Evolutionary conservation across 2,797 vertebrate species (phyloP).

Genomic region (Antrozous pallidus): DNA sequence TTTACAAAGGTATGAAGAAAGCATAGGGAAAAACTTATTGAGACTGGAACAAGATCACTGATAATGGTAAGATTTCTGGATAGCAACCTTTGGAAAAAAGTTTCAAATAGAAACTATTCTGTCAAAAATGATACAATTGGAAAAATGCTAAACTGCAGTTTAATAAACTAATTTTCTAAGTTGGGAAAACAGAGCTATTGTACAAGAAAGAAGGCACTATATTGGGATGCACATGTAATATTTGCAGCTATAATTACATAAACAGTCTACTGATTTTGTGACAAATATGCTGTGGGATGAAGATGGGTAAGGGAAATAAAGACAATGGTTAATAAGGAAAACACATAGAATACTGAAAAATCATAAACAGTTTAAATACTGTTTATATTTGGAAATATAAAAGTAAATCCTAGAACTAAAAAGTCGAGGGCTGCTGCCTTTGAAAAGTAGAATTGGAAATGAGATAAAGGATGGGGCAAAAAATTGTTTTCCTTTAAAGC

Average conservation of each 20-base stretch:
- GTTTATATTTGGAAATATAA: slow-evolving; percentile 12
- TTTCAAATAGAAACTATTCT: background rate
- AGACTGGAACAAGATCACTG: background rate
- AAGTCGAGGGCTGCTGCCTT: background rate
- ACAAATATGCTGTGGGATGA: background rate
- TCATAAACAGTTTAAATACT: background rate
- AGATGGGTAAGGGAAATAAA: background rate
- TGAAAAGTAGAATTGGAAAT: background rate
- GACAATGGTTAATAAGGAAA: background rate
- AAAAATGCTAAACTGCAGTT: background rate
- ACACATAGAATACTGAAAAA: background rate
- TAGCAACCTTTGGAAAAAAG: too few relatives aligned
- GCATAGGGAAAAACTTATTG: background rate
- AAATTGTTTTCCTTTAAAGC: background rate
- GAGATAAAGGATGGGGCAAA: background rate
- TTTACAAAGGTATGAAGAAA: background rate
- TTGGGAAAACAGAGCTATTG: background rate
- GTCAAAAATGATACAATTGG: background rate
- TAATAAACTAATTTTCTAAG: background rate
- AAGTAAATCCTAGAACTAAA: background rate
- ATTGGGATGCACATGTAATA: background rate
- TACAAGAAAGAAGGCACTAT: background rate
- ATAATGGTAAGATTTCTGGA: too few relatives aligned
- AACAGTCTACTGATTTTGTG: background rate
- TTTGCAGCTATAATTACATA: background rate